Evolutionary conservation across 2,113 vertebrate genomes (phyloP).

Genomic region (Corythornis cristatus): DNA sequence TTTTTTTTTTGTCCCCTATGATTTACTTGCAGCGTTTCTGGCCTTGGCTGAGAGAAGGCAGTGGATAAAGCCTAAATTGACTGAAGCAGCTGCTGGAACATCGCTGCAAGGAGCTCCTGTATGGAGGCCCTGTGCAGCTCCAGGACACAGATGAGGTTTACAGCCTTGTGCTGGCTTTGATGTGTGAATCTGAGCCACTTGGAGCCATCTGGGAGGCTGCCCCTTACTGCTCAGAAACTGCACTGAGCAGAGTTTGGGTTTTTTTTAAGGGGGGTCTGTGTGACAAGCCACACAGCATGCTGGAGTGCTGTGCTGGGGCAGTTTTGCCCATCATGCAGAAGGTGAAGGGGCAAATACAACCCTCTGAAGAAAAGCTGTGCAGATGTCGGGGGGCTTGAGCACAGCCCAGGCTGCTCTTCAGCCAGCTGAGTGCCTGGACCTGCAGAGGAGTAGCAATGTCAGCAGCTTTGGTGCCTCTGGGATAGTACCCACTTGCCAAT

Average conservation of each 20-base stretch:
- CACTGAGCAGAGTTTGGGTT: background rate
- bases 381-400: background rate
- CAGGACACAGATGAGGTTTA: background rate
- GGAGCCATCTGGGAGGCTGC: background rate
- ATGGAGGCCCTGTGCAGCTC: background rate
- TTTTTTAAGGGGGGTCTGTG: background rate
- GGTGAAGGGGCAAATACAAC: background rate
- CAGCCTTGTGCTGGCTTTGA: background rate
- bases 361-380: background rate
- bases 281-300: background rate
- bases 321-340: background rate
- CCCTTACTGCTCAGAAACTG: background rate
- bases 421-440: background rate
- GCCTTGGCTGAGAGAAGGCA: background rate
- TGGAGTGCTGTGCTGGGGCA: background rate
- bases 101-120: background rate
- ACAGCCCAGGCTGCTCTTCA: background rate
- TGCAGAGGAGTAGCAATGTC: background rate
- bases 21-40: constrained; percentile 26
- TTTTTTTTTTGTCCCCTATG: background rate
- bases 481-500: background rate
- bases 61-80: background rate
- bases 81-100: background rate
- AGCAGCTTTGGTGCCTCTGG: background rate
- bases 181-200: background rate